Evolutionary conservation across 2,797 vertebrate species (phyloP), one percentile per base, ranked within the genome.

Genomic region (Centroberyx gerrardi): DNA sequence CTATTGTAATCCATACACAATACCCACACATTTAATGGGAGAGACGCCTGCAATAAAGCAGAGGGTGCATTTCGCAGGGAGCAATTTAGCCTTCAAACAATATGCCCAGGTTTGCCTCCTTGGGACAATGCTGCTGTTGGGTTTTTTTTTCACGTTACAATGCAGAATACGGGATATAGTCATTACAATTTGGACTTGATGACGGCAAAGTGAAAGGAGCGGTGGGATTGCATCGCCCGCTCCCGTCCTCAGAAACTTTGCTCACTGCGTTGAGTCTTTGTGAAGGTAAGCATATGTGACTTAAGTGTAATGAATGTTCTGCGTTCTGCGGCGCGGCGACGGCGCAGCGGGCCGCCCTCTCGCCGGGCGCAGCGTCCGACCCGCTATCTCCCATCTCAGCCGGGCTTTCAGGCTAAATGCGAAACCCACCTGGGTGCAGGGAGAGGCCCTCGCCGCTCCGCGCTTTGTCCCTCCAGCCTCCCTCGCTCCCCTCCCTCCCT

Each of bases 391-490:
- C 70, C 93, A 94, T 95, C 91, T 86, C 90, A 90, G 93, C 91
- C 88, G 10, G 88, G 84, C 91, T 92, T 94, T 85, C 90, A 94
- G 81, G 92, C 90, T 94, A 87, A 94, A 97, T 88, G 90, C 92
- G 94, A 97, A 97, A 97, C 95, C 94, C 95, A 95, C 96, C 92
- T 96, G 96, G 91, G 94, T 95, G 92, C 87, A 95, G 95, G 94
- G 95, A 95, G 95, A 93, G 89, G 89, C 90, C 90, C 88, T 76
- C 12, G 3, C 33, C 49, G 5, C 54, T 1, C 91, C 92, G 86
- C 90, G 93, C 93, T 85, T 87, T 49, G 48, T 27, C 90, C 90
- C 38, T 36, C 88, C 22, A 22, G 22, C 22, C 22, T 22, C 22
- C 22, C 22, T 22, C 22, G 22, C 22, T 22, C 90, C 92, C 87